phyloP scores from a whole-genome alignment of 2,113 vertebrate genomes.

The Verasper variegatus region DNA sequence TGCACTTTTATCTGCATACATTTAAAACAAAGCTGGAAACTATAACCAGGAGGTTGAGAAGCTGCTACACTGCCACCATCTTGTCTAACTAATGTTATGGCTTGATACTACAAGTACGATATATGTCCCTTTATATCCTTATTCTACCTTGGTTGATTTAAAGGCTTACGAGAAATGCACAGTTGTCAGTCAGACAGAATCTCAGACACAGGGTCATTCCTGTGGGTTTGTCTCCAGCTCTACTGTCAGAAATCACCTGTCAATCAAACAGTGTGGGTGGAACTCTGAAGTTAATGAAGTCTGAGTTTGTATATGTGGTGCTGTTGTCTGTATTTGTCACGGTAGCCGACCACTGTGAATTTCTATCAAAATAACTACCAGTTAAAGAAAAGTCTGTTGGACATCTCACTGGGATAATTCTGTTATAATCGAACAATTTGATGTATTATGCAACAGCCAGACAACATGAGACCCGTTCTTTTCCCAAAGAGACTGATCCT shows the following conservation, averaged over 20 bases:
- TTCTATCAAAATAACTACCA: not conserved
- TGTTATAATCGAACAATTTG: not conserved
- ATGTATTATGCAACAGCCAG: conserved; percentile 11
- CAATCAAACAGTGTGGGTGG: conserved; percentile 30
- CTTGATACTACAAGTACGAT: no score
- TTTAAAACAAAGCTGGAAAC: no score
- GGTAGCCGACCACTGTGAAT: not conserved
- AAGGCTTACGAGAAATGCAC: not conserved
- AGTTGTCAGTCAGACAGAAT: conserved; percentile 17
- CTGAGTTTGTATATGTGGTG: not conserved
- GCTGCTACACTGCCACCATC: no score
- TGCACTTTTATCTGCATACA: no score
- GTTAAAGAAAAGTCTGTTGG: not conserved
- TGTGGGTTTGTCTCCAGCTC: not conserved
- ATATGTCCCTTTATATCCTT: not conserved
- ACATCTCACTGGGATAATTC: not conserved
- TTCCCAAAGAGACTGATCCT: conserved; percentile 5
- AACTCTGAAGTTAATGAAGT: not conserved
- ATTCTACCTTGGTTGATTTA: not conserved
- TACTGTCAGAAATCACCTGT: conserved; percentile 11
- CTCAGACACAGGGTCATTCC: not conserved
- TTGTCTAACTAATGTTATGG: no score
- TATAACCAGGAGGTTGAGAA: no score
- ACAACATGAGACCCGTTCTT: conserved; percentile 16
- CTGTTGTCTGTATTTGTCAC: not conserved